Percentiles rank a stretch among this genome's conserved stretches.
Conservation (phyloP, 2,797 vertebrate species). For the Hephaestus fuliginosus region DNA sequence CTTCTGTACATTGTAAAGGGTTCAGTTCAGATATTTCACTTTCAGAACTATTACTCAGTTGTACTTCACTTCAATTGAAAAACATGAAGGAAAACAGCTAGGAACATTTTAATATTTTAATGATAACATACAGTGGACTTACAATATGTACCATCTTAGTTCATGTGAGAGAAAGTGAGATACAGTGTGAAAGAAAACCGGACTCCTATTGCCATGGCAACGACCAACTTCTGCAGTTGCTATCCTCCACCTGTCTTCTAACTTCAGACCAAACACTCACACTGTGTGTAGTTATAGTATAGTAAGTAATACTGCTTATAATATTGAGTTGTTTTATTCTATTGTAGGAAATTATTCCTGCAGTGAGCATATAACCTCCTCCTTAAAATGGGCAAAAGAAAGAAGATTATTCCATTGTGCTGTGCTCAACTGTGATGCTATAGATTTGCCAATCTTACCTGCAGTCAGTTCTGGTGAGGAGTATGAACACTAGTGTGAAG, state of each 20-base stretch:
- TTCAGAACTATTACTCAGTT: not conserved
- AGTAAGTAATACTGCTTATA: not conserved
- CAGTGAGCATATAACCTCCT: not conserved
- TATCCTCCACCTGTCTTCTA: not conserved
- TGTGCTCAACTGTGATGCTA: not conserved
- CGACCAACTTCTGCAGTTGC: slow-evolving; percentile 3
- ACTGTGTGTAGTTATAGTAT: not conserved
- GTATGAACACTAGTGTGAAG: not conserved
- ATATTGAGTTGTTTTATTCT: not conserved
- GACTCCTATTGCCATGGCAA: slow-evolving; percentile 48
- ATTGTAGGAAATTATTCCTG: not conserved
- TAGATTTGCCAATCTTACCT: not conserved
- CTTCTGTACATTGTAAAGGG: not conserved
- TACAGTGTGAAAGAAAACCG: not conserved
- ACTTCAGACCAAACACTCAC: slow-evolving; percentile 2
- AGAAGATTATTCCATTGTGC: not conserved
- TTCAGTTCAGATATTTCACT: not conserved
- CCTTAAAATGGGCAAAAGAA: not conserved
- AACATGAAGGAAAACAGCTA: not conserved
- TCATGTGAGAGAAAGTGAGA: slow-evolving; percentile 13
- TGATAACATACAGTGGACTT: no score
- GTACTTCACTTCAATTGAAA: not conserved
- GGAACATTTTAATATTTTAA: no score
- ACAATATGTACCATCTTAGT: slow-evolving; percentile 7
- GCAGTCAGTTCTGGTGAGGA: not conserved